Base-by-base conservation (phyloP, 1,140 invertebrate species). In the Drosophila sp. region DNA sequence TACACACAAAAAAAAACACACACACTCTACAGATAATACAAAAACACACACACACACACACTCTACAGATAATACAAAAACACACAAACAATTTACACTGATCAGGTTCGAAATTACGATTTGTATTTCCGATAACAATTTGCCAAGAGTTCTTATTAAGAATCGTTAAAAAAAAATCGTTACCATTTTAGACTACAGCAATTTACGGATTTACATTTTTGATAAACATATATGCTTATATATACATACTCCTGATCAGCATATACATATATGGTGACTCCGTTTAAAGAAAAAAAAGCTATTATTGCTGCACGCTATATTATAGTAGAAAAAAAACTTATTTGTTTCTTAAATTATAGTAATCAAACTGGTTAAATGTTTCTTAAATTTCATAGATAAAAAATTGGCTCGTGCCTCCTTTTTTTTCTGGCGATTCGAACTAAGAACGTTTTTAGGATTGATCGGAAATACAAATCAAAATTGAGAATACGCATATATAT, bases 1-100 rank as follows among this genome's bases (percentile, higher is more conserved):
- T 62, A 65, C 38, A 68, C 23, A 71, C 11, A 61, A 17, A 57
- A 70, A 65, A 33, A 35, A 27, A 65, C 60, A 85, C 33, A 71
- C 47, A 60, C 35, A 60, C 8, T 27, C 63, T 54, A 32, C 40
- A 71, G 7, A 66, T 17, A 61, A 66, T 23, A 40, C 38, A 58
- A 3, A 11, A 11, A 41, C 23, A 62, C 70, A 47, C 17, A 61
- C 3, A 17, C 10, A 66, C 7, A 44, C 41, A 25, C 35, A 60
- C 8, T 27, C 63, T 54, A 32, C 40, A 71, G 7, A 66, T 17
- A 61, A 66, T 23, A 40, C 38, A 58, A 3, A 11, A 11, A 41
- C 23, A 62, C 40, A 67, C 27, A 30, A 17, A 17, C 17, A 17
- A 71, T 7, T 57, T 17, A 68, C 35, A 40, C 54, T 50, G 44